phyloP scores from a whole-genome alignment of 2,113 vertebrate genomes.

The Sisor rabdophorus region DNA sequence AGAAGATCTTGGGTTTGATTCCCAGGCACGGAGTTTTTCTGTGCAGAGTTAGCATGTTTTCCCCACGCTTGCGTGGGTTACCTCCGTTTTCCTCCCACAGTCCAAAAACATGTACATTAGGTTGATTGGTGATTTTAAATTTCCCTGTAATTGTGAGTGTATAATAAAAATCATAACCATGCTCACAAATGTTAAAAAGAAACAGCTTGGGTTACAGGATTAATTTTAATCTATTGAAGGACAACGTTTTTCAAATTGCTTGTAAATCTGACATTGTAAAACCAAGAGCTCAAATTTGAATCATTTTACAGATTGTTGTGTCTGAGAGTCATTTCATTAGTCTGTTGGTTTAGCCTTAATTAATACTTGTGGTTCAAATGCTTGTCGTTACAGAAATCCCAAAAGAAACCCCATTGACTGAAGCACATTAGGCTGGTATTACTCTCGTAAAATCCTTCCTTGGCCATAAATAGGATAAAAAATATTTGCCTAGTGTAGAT shows the following conservation, averaged over 20 bases:
- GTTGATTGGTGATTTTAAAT: too few relatives aligned
- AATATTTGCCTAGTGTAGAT: too few relatives aligned
- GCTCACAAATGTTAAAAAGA: not conserved
- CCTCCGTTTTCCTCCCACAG: too few relatives aligned
- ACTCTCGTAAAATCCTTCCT: not conserved
- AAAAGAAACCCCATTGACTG: not conserved
- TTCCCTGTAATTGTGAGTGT: too few relatives aligned
- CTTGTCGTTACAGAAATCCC: not conserved
- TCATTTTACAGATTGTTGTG: not conserved
- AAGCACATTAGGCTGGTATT: not conserved
- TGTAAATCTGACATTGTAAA: not conserved
- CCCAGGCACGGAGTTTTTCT: too few relatives aligned
- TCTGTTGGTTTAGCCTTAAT: not conserved
- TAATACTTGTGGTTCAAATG: not conserved
- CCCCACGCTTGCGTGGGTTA: too few relatives aligned
- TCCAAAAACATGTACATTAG: too few relatives aligned
- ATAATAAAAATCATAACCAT: not conserved
- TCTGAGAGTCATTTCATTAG: not conserved
- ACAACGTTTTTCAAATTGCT: not conserved
- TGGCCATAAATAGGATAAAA: not conserved
- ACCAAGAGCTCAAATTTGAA: not conserved
- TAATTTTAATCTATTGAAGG: not conserved
- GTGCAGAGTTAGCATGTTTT: too few relatives aligned
- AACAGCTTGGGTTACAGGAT: not conserved
- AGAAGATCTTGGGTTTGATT: too few relatives aligned